Conservation (phyloP, 2,888 invertebrate species). For the Sarcophaga caerulescens region DNA sequence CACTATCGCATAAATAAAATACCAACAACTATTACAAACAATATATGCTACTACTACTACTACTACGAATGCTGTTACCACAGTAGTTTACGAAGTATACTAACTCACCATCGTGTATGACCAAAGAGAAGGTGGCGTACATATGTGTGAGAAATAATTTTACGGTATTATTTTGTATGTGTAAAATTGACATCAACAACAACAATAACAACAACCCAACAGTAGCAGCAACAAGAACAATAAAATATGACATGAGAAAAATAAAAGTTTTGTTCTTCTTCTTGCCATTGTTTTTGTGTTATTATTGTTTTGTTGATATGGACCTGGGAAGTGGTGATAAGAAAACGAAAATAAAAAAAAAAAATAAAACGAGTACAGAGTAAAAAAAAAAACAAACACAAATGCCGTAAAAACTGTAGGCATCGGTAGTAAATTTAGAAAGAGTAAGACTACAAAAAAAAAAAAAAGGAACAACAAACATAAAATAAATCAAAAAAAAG, state of each 20-base stretch:
- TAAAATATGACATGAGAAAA: background rate
- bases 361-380: background rate
- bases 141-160: slow-evolving; percentile 46
- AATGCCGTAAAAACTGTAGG: slow-evolving; percentile 2
- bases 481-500: slow-evolving; percentile 4
- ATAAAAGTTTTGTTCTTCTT: background rate
- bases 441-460: no score
- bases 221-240: slow-evolving; percentile 2
- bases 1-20: background rate
- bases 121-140: background rate
- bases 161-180: slow-evolving; percentile 42
- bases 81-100: background rate
- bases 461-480: background rate
- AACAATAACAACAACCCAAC: background rate
- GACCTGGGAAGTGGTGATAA: background rate
- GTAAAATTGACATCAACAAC: slow-evolving; percentile 33
- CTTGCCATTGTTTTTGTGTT: background rate
- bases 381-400: background rate
- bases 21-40: background rate
- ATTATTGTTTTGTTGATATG: background rate
- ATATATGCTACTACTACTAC: background rate
- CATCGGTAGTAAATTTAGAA: background rate
- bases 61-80: background rate
- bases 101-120: background rate
- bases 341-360: background rate